Evolutionary conservation across 2,113 vertebrate species (phyloP).

Genomic region (Phrynocephalus versicolor): DNA sequence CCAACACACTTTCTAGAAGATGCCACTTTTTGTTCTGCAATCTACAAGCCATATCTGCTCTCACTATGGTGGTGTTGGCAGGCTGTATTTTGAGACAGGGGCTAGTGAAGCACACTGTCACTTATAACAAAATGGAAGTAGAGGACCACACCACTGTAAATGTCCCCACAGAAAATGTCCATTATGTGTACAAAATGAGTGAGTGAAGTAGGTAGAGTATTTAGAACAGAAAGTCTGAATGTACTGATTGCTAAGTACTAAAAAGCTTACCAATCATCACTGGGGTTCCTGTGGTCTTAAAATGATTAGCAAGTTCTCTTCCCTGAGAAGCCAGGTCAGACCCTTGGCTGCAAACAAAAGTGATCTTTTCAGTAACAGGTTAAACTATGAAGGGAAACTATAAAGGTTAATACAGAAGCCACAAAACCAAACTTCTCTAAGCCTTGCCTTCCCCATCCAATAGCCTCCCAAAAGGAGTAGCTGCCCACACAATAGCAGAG

Average conservation of each 20-base stretch:
- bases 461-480: not conserved
- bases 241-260: not conserved
- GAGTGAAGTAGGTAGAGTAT: not conserved
- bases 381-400: too few species aligned
- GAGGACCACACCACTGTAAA: too few species aligned
- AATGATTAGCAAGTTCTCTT: constrained; percentile 91
- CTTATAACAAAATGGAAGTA: too few species aligned
- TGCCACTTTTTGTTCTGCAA: too few species aligned
- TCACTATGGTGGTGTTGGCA: too few species aligned
- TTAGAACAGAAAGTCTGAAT: not conserved
- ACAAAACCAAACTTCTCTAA: too few species aligned
- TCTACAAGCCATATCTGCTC: too few species aligned
- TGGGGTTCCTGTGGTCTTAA: constrained; percentile 89
- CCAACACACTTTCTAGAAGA: too few species aligned
- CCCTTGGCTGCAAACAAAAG: constrained; percentile 81
- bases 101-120: too few species aligned
- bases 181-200: too few species aligned
- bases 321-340: constrained; percentile 88
- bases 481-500: not conserved
- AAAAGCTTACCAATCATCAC: constrained; percentile 91
- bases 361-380: not conserved
- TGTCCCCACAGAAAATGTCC: too few species aligned
- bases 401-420: not conserved
- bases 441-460: not conserved
- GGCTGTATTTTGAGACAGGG: too few species aligned